A percentile compares a stretch with the other conserved stretches of the same genome.
Conservation (phyloP, 2,888 invertebrate genomes). For the Folsomia manolachei region DNA sequence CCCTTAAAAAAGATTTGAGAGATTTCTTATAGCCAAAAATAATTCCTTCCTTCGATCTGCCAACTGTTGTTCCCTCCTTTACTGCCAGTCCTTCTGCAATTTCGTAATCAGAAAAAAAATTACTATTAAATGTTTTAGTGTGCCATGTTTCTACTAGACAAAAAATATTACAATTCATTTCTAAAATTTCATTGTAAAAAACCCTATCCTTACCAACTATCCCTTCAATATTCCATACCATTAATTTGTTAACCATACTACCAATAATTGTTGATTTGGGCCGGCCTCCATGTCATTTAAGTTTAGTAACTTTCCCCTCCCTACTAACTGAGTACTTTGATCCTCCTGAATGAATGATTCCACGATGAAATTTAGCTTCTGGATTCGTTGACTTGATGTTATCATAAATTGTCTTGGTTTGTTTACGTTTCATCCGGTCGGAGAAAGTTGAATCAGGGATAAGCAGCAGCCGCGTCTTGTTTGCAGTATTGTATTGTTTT, state of each 20-base stretch:
- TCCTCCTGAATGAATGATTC: neutral
- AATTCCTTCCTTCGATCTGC: neutral
- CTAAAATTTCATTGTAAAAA: conserved; percentile 9
- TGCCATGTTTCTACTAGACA: conserved; percentile 17
- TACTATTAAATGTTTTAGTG: neutral
- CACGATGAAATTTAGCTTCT: neutral
- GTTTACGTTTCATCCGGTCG: neutral
- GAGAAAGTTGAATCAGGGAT: neutral
- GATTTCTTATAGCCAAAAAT: neutral
- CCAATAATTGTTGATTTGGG: neutral
- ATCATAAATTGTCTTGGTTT: neutral
- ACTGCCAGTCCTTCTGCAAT: neutral
- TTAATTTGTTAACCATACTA: neutral
- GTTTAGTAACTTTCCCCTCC: neutral
- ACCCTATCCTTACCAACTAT: neutral
- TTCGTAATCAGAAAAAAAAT: neutral
- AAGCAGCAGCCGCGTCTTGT: neutral
- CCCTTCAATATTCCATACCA: conserved; percentile 17
- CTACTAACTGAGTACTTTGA: neutral
- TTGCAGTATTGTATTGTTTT: neutral
- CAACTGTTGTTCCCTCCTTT: neutral
- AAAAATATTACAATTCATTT: neutral
- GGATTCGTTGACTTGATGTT: neutral
- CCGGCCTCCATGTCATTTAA: neutral
- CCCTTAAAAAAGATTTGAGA: neutral